Base-by-base conservation (phyloP, 2,797 vertebrate species). In the Synanceia verrucosa region DNA sequence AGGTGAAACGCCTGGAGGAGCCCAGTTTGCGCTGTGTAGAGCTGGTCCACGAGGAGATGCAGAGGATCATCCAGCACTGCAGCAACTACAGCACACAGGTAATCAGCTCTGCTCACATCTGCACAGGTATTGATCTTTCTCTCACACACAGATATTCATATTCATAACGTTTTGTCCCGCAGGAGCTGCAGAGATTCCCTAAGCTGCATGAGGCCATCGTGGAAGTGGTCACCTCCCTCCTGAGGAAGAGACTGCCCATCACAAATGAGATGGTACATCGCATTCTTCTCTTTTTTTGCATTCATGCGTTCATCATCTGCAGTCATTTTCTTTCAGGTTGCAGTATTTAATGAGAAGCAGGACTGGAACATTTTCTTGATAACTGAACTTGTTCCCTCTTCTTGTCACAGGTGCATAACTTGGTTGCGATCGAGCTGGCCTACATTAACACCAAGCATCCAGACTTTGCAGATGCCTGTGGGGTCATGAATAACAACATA, bases 361-460 rank as follows among this genome's bases (percentile, higher is more conserved):
- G 28, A 46, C 26, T 19, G 3, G 14, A 33, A 12, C 28, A 6
- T 16, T 37, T 13, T 36, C 55, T 2, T 0, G 0, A 9, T 14
- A 44, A 51, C 13, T 19, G 4, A 69, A 18, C 4, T 4, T 37
- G 29, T 24, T 4, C 3, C 73, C 12, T 64, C n/a, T 50, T 67
- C 28, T 41, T 16, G 4, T 60, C 33, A n/a, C 33, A 99, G 98
- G 98, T 99, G 39, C 98, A 99, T 86, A 99, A 99, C 87, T 86
- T 99, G 88, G 98, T 99, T 69, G 98, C 98, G 5, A 99, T 99
- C 59, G 98, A 99, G 85, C 88, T 99, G 82, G 98, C 98, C 41
- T 99, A 99, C 87, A 99, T 99, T 91, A 99, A 99, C 89, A 99
- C 98, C 47, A 99, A 99, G 73, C 98, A 99, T 78, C 98, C 98